Conservation (phyloP, 2,113 vertebrate species). For the Brachyistius frenatus region DNA sequence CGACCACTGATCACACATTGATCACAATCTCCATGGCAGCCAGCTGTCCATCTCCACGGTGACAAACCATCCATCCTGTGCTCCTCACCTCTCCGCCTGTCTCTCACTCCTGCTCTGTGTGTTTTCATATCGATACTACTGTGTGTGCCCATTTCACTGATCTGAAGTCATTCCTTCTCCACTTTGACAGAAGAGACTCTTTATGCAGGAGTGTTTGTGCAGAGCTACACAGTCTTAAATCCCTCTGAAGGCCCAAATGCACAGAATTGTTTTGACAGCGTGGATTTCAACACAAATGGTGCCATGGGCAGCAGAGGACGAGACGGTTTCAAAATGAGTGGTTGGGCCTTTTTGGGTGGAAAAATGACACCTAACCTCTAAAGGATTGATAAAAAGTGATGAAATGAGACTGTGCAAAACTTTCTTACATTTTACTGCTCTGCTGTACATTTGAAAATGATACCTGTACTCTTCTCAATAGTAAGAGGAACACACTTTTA, state of each 20-base stretch:
- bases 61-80: constrained; percentile 80
- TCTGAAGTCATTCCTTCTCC: constrained; percentile 55
- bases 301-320: constrained; percentile 35
- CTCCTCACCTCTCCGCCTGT: constrained; percentile 79
- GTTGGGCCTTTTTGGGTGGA: constrained; percentile 7
- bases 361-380: constrained; percentile 33
- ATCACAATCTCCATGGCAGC: constrained; percentile 39
- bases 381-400: constrained; percentile 22
- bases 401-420: not conserved
- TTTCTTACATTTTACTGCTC: too few relatives aligned
- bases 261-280: not conserved
- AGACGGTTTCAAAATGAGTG: constrained; percentile 51
- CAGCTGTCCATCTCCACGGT: constrained; percentile 48
- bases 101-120: constrained; percentile 66
- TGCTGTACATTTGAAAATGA: not conserved
- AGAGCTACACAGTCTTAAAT: not conserved
- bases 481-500: not conserved
- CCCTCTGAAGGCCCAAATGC: not conserved
- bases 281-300: not conserved
- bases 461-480: not conserved
- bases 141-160: constrained; percentile 29
- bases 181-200: constrained; percentile 3
- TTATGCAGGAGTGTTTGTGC: not conserved
- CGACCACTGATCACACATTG: constrained; percentile 36
- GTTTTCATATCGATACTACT: constrained; percentile 25